Percentiles rank a stretch among this genome's conserved stretches.
Evolutionary conservation across 2,888 invertebrate species (phyloP).

Genomic region (Orthosia gracilis): DNA sequence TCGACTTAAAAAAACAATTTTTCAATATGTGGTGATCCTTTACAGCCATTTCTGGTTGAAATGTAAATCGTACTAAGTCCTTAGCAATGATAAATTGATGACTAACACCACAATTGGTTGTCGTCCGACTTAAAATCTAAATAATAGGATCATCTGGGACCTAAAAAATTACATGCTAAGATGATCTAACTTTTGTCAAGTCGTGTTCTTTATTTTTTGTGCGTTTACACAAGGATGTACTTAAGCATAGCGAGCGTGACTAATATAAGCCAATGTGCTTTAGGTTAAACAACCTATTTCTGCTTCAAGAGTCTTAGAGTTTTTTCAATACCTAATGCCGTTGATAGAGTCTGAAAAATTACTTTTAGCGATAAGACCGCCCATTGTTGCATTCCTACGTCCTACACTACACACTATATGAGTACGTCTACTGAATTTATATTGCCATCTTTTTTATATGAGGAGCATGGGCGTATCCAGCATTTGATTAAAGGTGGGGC

Average conservation of each 20-base stretch:
- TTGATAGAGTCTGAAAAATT: constrained; percentile 4
- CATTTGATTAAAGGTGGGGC: no score
- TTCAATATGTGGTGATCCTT: constrained; percentile 4
- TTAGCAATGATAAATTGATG: constrained; percentile 25
- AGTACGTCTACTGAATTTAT: no score
- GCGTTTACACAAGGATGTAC: constrained; percentile 56
- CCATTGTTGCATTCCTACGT: no score
- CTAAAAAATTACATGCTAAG: constrained; percentile 32
- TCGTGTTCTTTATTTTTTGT: constrained; percentile 60
- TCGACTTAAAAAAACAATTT: not conserved
- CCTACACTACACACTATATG: no score
- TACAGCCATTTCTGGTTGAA: not conserved
- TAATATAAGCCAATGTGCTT: constrained; percentile 49
- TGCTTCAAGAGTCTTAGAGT: constrained; percentile 8
- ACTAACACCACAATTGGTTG: constrained; percentile 26
- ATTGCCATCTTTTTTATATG: no score
- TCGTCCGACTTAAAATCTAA: constrained; percentile 28
- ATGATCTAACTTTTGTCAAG: constrained; percentile 59
- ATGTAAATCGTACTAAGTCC: not conserved
- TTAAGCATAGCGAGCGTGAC: constrained; percentile 47
- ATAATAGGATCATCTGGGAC: constrained; percentile 31
- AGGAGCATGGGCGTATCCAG: no score
- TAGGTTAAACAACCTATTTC: constrained; percentile 34
- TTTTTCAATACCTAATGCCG: constrained; percentile 11
- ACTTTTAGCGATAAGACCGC: not conserved